Evolutionary conservation across 2,113 vertebrate genomes (phyloP).

Genomic region (rat (Rattus norvegicus)): DNA sequence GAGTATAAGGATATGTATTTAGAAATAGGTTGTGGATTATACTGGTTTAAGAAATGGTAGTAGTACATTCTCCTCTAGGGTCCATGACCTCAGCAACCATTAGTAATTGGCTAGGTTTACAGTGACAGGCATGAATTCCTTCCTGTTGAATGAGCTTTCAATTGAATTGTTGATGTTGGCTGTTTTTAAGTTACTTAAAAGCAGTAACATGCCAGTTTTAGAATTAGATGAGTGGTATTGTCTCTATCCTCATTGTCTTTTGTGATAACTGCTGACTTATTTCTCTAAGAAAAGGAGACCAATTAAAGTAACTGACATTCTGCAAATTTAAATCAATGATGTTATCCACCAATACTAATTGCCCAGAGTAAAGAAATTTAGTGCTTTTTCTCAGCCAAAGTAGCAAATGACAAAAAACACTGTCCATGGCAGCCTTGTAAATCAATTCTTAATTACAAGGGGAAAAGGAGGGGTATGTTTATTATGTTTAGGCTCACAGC

Average conservation of each 20-base stretch:
- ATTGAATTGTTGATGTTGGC: not conserved
- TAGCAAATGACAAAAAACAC: constrained; percentile 35
- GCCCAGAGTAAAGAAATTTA: constrained; percentile 38
- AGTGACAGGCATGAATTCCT: not conserved
- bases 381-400: constrained; percentile 17
- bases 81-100: not conserved
- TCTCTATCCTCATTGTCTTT: constrained; percentile 34
- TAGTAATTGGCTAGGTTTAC: not conserved
- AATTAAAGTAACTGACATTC: constrained; percentile 56
- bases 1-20: not conserved
- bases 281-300: constrained; percentile 46
- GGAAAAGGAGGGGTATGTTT: constrained; percentile 24
- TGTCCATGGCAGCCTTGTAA: not conserved
- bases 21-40: not conserved
- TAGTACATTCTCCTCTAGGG: not conserved
- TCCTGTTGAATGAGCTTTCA: not conserved
- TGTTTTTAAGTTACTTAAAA: constrained; percentile 42
- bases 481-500: not conserved
- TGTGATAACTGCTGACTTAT: constrained; percentile 45
- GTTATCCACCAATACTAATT: constrained; percentile 25
- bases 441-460: constrained; percentile 29
- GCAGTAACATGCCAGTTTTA: constrained; percentile 58
- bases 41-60: not conserved
- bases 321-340: constrained; percentile 57
- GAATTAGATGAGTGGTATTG: not conserved